Conservation (phyloP, 2,113 vertebrate species). For the Drymodes brunneopygia region DNA sequence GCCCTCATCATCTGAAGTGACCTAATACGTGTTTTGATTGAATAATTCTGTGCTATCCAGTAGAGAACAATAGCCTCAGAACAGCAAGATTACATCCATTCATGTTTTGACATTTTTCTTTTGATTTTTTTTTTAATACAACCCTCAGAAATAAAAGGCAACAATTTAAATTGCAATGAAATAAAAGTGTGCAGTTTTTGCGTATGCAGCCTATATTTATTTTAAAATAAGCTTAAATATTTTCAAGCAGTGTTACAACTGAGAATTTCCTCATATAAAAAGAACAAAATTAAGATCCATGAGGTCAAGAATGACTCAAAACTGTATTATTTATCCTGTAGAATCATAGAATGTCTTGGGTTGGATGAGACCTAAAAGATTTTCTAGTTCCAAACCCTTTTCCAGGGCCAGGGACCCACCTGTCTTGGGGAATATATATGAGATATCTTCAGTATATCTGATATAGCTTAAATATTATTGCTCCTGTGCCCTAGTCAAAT, state of each 20-base stretch:
- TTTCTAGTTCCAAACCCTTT: neutral
- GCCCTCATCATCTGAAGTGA: neutral
- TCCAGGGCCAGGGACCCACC: neutral
- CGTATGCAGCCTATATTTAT: neutral
- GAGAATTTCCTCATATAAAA: neutral
- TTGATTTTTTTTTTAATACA: neutral
- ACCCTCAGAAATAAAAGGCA: neutral
- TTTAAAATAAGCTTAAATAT: neutral
- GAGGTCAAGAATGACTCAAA: neutral
- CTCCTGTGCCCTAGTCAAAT: neutral
- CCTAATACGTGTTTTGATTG: neutral
- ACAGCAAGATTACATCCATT: neutral
- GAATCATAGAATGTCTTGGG: neutral
- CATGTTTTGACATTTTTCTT: neutral
- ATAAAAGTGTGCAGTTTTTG: neutral
- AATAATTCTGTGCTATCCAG: neutral
- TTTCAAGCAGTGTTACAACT: neutral
- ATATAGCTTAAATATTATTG: neutral
- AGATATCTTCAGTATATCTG: neutral
- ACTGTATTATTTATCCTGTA: neutral
- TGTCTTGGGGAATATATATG: neutral
- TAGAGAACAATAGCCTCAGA: neutral
- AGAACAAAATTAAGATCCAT: neutral
- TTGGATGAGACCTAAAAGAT: neutral
- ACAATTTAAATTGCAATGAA: neutral